Percentiles rank a stretch among this genome's conserved stretches.
phyloP scores from a whole-genome alignment of 2,797 vertebrate species.

The Rhincodon typus region DNA sequence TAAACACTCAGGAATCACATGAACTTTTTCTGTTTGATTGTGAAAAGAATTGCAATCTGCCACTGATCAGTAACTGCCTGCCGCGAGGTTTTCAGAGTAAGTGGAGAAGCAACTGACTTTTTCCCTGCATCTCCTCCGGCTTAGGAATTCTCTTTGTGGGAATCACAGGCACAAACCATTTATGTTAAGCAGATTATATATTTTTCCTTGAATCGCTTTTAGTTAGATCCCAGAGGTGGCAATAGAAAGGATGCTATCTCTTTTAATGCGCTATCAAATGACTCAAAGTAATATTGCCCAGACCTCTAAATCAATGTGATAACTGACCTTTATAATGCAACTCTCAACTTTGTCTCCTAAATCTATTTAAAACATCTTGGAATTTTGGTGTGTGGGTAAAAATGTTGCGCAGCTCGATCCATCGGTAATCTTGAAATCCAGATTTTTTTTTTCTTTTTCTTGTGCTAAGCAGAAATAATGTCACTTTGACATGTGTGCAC shows the following conservation, averaged over 20 bases:
- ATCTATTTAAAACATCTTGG: conserved; percentile 26
- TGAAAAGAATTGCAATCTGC: neutral
- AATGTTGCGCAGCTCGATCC: neutral
- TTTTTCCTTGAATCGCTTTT: conserved; percentile 25
- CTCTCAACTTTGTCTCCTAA: conserved; percentile 30
- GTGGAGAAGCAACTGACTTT: neutral
- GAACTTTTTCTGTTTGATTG: neutral
- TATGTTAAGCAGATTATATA: conserved; percentile 35
- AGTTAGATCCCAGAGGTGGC: conserved; percentile 34
- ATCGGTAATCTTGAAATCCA: neutral
- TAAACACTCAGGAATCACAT: neutral
- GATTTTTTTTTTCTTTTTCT: neutral
- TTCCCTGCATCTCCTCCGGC: neutral
- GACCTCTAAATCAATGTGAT: conserved; percentile 36
- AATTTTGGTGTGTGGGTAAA: conserved; percentile 7
- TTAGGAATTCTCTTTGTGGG: conserved; percentile 22
- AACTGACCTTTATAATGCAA: conserved; percentile 36
- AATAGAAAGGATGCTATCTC: conserved; percentile 35
- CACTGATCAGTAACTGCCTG: neutral
- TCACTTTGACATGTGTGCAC: conserved; percentile 19
- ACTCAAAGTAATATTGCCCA: conserved; percentile 35
- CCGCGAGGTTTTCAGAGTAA: neutral
- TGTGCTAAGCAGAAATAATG: conserved; percentile 29
- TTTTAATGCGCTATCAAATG: conserved; percentile 35
- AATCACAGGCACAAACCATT: conserved; percentile 32